phyloP scores from a whole-genome alignment of 2,113 vertebrate genomes.

The Fregata magnificens region DNA sequence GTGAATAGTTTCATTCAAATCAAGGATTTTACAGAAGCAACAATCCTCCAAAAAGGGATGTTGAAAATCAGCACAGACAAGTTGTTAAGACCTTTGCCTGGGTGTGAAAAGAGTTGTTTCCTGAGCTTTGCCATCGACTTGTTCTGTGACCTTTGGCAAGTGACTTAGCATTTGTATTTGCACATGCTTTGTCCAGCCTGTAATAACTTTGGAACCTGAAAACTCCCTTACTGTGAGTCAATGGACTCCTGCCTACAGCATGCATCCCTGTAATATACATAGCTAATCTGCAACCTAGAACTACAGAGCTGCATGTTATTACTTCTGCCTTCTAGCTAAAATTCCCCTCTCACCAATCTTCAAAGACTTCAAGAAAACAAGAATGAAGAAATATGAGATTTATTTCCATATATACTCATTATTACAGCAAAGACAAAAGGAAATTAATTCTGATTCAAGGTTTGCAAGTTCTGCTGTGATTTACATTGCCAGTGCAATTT shows the following conservation, averaged over 20 bases:
- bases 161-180: background rate
- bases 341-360: background rate
- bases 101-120: background rate
- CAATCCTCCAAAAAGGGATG: background rate
- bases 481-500: background rate
- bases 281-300: background rate
- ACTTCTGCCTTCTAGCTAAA: background rate
- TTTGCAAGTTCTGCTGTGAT: slow-evolving; percentile 2
- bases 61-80: background rate
- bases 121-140: background rate
- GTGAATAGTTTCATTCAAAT: background rate
- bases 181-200: background rate
- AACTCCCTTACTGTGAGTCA: background rate
- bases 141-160: background rate
- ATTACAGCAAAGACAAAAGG: background rate
- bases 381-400: background rate
- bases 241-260: background rate
- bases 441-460: background rate
- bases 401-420: background rate
- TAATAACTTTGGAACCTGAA: background rate
- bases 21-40: background rate
- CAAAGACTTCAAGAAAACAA: background rate
- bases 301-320: background rate
- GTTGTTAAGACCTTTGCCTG: background rate
- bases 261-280: background rate